Conservation (phyloP, 1,140 invertebrate genomes). For the Drosophila quadrilineata region DNA sequence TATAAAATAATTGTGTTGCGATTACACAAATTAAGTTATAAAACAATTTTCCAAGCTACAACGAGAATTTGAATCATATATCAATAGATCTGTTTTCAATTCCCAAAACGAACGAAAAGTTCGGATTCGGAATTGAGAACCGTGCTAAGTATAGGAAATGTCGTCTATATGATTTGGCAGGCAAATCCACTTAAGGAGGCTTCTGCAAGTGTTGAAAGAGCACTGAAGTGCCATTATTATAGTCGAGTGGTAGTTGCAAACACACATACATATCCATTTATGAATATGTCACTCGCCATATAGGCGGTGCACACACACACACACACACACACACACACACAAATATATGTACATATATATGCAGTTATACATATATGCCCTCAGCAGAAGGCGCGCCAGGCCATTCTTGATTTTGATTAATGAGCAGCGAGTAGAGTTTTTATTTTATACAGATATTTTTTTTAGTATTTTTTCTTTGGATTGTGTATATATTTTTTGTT, state of each 20-base stretch:
- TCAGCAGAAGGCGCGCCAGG: constrained; percentile 70
- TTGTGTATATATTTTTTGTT: too few relatives aligned
- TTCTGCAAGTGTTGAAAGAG: constrained; percentile 69
- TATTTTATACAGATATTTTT: constrained; percentile 25
- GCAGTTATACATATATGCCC: constrained; percentile 48
- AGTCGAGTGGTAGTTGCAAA: constrained; percentile 41
- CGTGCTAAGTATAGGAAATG: neutral
- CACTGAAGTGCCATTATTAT: constrained; percentile 38
- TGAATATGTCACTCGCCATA: constrained; percentile 72
- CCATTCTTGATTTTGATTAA: constrained; percentile 78
- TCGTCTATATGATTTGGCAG: neutral
- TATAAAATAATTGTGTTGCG: neutral
- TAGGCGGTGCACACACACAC: too few relatives aligned
- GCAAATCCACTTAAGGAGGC: constrained; percentile 31
- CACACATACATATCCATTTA: constrained; percentile 11
- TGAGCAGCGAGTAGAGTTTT: constrained; percentile 56
- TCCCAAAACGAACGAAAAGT: too few relatives aligned
- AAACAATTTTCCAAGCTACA: neutral
- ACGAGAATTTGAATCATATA: too few relatives aligned
- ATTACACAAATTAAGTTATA: neutral
- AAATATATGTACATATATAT: too few relatives aligned
- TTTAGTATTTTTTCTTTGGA: constrained; percentile 25
- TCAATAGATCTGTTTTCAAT: too few relatives aligned
- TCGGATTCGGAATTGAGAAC: too few relatives aligned
- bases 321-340: too few relatives aligned